Conservation (phyloP, 2,888 invertebrate species). For the Dugesia japonica region DNA sequence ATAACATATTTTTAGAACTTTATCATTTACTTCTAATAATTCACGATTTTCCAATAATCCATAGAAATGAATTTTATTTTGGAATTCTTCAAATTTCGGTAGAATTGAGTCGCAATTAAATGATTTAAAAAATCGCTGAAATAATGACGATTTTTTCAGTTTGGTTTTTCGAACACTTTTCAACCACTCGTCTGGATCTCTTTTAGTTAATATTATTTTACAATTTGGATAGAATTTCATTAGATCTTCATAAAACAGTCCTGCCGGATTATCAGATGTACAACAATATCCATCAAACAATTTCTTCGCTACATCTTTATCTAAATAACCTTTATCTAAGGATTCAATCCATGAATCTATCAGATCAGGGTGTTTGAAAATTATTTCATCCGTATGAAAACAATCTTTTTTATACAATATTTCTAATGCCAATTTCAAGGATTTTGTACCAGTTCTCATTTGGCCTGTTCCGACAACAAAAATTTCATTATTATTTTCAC, state of each 20-base stretch:
- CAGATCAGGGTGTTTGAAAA: neutral
- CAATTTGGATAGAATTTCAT: neutral
- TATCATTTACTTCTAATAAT: neutral
- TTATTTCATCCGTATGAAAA: neutral
- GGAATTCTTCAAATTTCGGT: no score
- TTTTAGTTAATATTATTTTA: neutral
- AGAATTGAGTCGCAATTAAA: no score
- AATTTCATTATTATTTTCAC: neutral
- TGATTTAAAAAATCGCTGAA: no score
- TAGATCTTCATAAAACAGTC: neutral
- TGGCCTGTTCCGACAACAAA: neutral
- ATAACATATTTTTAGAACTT: neutral
- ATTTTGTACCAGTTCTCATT: neutral
- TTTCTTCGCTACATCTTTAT: neutral
- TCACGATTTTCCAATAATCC: no score
- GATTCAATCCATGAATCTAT: neutral
- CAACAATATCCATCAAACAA: neutral
- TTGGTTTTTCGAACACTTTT: neutral
- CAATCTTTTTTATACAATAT: neutral
- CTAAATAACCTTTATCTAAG: neutral
- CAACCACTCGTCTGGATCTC: neutral
- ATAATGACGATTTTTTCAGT: no score
- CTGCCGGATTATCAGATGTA: neutral
- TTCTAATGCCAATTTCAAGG: neutral
- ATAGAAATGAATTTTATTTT: no score